Evolutionary conservation across 1,140 invertebrate genomes (phyloP).

Genomic region (Brachionus manjavacas): DNA sequence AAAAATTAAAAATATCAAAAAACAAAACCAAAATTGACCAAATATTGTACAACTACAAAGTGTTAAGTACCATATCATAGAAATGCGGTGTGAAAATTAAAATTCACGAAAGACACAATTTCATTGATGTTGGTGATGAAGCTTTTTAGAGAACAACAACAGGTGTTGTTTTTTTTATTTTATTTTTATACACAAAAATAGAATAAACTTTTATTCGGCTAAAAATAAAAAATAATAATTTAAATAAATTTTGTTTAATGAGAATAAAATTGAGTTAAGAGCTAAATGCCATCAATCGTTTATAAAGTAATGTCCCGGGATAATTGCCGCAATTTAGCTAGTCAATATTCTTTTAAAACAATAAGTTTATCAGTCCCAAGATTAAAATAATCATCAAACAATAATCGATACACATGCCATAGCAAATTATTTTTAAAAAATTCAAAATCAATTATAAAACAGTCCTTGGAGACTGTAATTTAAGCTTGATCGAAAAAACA

Average conservation of each 20-base stretch:
- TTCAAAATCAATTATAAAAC: slow-evolving; percentile 5
- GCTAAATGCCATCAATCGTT: background rate
- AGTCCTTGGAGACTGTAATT: background rate
- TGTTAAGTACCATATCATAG: no score
- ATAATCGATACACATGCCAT: slow-evolving; percentile 31
- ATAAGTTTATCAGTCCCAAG: slow-evolving; percentile 15
- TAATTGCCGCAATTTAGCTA: background rate
- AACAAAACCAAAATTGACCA: no score
- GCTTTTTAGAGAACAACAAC: no score
- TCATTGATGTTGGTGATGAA: no score
- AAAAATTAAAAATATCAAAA: no score
- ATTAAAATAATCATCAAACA: slow-evolving; percentile 10
- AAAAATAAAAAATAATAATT: background rate
- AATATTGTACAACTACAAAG: no score
- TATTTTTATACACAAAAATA: no score
- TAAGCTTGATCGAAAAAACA: background rate
- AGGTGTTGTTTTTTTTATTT: no score
- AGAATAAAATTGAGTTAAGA: background rate
- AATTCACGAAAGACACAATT: no score
- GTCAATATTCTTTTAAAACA: background rate
- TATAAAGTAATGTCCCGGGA: background rate
- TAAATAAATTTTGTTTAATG: background rate
- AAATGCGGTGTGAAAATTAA: no score
- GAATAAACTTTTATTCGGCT: background rate
- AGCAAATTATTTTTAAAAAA: background rate